A percentile compares a stretch with the other conserved stretches of the same genome.
Conservation (phyloP, 2,113 vertebrate genomes). For the Egretta garzetta region DNA sequence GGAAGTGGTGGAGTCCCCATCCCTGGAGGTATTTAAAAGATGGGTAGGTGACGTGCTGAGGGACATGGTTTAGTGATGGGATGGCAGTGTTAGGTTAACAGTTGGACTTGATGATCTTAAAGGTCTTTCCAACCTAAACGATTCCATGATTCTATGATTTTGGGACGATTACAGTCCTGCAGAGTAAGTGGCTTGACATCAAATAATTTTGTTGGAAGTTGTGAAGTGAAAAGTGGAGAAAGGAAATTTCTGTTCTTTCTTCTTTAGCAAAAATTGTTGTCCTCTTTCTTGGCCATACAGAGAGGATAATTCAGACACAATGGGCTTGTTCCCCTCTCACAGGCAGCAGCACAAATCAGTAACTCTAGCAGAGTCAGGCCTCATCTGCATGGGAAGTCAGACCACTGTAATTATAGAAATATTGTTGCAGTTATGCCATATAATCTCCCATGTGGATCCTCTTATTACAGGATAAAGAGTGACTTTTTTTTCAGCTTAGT, state of each 20-base stretch:
- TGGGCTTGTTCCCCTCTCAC: background rate
- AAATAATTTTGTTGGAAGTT: background rate
- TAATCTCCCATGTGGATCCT: background rate
- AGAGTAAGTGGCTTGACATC: background rate
- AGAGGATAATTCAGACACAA: background rate
- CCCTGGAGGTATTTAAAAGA: too few species aligned
- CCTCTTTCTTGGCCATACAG: background rate
- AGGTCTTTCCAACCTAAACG: too few species aligned
- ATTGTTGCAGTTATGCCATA: background rate
- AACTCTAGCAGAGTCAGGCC: background rate
- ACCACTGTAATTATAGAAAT: background rate
- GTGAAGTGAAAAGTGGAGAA: background rate
- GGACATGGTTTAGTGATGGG: too few species aligned
- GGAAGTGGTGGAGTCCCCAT: too few species aligned
- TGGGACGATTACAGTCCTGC: background rate
- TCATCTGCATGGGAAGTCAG: background rate
- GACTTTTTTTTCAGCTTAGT: background rate
- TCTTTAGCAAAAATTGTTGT: background rate
- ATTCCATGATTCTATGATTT: background rate
- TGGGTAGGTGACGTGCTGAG: too few species aligned
- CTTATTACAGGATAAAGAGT: constrained; percentile 15
- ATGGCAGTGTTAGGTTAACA: too few species aligned
- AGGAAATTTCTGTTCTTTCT: background rate
- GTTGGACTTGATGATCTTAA: too few species aligned
- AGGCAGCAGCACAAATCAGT: background rate